Evolutionary conservation across 1,140 invertebrate species (phyloP).

Genomic region (Magallana gigas): DNA sequence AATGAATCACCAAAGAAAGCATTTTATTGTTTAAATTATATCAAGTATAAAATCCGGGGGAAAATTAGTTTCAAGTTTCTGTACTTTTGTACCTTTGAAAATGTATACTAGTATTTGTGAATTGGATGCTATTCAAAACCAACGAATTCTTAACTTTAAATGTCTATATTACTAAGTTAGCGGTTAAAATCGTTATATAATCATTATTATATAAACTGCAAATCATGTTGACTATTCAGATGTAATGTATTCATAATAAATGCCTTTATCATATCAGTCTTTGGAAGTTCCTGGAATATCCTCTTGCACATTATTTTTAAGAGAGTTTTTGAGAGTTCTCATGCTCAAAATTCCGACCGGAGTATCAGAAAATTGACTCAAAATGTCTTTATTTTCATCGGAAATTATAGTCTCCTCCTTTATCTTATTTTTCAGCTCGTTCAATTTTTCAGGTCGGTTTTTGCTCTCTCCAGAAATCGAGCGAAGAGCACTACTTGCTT

Average conservation of each 20-base stretch:
- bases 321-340: not conserved
- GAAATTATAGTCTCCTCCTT: not conserved
- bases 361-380: not conserved
- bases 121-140: no score
- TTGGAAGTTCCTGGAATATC: not conserved
- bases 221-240: no score
- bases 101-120: no score
- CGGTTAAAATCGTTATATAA: no score
- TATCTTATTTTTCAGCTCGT: not conserved
- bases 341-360: not conserved
- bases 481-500: not conserved
- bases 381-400: not conserved
- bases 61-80: no score
- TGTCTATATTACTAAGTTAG: no score
- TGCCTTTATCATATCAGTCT: not conserved
- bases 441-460: not conserved
- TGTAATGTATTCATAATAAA: not conserved
- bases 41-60: no score
- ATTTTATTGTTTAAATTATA: no score
- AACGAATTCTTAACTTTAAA: no score
- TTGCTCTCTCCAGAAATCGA: not conserved
- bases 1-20: no score
- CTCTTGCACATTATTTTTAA: not conserved
- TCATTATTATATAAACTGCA: no score
- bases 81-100: no score